These are phyloP conservation scores for Criorhina ranunculi DNA, from an alignment of 2,888 invertebrate species.

Conservation along the genomic window DNA sequence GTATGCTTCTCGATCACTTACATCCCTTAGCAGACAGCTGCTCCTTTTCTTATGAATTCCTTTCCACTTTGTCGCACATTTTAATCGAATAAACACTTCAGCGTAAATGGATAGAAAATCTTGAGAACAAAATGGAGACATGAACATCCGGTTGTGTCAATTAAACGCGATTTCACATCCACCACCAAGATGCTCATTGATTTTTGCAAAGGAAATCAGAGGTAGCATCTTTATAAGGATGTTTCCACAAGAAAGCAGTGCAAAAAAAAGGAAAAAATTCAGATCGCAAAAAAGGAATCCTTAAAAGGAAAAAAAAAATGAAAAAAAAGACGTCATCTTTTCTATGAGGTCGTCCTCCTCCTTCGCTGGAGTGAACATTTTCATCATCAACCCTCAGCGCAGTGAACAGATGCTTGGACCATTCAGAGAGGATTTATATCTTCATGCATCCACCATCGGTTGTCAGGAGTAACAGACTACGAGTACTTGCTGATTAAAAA, in stretches of 20 bases:
- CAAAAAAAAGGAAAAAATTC: conserved; percentile 6
- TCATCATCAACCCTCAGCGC: conserved; percentile 51
- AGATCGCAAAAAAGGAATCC: conserved; percentile 1
- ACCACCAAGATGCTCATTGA: conserved; percentile 39
- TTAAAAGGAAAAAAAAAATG: conserved; percentile 13
- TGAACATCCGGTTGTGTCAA: conserved; percentile 66
- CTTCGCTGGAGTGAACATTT: conserved; percentile 46
- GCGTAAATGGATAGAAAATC: conserved; percentile 30
- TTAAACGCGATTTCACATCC: conserved; percentile 61
- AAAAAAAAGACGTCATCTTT: conserved; percentile 35
- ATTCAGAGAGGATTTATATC: conserved; percentile 58
- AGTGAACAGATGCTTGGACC: conserved; percentile 55
- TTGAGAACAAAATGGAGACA: conserved; percentile 19
- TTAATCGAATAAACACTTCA: conserved; percentile 75
- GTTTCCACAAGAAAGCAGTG: background rate
- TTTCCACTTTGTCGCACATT: conserved; percentile 43
- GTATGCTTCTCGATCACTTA: background rate
- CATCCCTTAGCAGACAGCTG: conserved; percentile 31
- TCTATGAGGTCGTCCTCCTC: conserved; percentile 20
- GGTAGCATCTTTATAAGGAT: conserved; percentile 13
- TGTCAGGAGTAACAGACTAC: conserved; percentile 60
- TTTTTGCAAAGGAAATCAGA: conserved; percentile 44
- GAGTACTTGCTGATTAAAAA: conserved; percentile 61
- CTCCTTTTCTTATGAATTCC: conserved; percentile 24
- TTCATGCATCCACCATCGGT: conserved; percentile 47